phyloP scores from a whole-genome alignment of 53 echinoderm and acorn worm genomes.

The Zoroaster sp. region DNA sequence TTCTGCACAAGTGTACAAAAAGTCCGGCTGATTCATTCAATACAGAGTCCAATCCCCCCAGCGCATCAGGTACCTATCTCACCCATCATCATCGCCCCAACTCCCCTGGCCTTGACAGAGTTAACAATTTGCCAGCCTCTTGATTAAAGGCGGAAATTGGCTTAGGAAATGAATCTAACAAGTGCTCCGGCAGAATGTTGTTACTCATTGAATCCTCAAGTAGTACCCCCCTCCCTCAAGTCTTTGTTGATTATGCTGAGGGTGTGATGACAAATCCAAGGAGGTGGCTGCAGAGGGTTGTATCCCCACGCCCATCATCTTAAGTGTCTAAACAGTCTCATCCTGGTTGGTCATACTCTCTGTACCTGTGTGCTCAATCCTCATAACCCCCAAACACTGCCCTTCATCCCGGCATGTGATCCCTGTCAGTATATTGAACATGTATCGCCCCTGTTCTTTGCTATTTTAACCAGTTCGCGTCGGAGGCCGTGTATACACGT shows the following conservation, averaged over 20 bases:
- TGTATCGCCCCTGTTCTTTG: too few relatives aligned
- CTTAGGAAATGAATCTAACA: conserved; percentile 18
- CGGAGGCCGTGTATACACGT: too few relatives aligned
- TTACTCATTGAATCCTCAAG: conserved; percentile 13
- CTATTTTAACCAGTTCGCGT: too few relatives aligned
- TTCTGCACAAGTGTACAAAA: not conserved
- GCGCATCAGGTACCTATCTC: not conserved
- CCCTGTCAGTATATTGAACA: too few relatives aligned
- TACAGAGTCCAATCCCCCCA: not conserved
- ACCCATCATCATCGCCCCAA: not conserved
- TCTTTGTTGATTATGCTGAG: not conserved
- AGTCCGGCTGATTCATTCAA: not conserved
- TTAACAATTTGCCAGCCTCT: conserved; percentile 24
- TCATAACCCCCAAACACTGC: not conserved
- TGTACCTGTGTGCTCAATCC: not conserved
- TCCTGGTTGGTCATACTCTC: not conserved
- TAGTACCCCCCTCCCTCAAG: not conserved
- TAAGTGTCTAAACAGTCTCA: not conserved
- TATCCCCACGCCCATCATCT: not conserved
- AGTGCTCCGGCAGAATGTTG: not conserved
- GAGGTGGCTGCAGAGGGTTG: not conserved
- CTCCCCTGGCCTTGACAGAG: conserved; percentile 27
- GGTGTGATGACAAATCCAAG: conserved; percentile 13
- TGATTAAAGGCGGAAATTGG: conserved; percentile 8
- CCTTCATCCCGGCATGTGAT: too few relatives aligned